These are phyloP conservation scores for Amblyornis subalaris DNA, from an alignment of 2,113 vertebrate genomes.

Conservation along the genomic window DNA sequence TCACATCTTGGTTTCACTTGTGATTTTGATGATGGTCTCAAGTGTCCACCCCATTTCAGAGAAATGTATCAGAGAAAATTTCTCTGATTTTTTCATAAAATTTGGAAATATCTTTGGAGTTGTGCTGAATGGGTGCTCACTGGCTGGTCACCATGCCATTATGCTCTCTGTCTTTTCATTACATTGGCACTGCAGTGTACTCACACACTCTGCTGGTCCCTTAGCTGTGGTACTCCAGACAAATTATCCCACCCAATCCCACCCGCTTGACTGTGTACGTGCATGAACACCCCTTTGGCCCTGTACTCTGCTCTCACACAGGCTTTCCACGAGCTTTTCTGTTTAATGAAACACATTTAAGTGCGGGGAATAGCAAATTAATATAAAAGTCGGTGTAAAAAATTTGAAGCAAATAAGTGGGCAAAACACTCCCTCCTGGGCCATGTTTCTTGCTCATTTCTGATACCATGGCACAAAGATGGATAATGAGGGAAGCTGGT, in stretches of 20 bases:
- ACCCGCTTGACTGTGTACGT: accelerated
- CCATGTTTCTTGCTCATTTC: not conserved
- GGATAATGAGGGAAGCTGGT: not conserved
- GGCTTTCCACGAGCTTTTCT: not conserved
- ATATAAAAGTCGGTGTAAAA: not conserved
- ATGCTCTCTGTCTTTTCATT: accelerated
- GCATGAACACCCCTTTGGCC: accelerated
- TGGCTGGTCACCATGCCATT: not conserved
- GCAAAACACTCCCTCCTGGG: not conserved
- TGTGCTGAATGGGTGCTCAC: not conserved
- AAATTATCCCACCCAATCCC: not conserved
- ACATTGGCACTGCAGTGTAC: not conserved
- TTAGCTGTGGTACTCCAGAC: not conserved
- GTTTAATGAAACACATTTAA: not conserved
- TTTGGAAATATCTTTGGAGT: not conserved
- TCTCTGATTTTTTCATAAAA: not conserved
- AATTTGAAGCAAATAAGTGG: not conserved
- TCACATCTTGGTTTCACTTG: not conserved
- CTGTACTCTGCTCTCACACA: not conserved
- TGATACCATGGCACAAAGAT: not conserved
- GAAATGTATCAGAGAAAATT: not conserved
- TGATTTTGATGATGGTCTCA: not conserved
- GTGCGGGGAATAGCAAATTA: not conserved
- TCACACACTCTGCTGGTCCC: not conserved
- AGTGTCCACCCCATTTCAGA: not conserved